phyloP scores from a whole-genome alignment of 2,113 vertebrate genomes.

The Conger conger region DNA sequence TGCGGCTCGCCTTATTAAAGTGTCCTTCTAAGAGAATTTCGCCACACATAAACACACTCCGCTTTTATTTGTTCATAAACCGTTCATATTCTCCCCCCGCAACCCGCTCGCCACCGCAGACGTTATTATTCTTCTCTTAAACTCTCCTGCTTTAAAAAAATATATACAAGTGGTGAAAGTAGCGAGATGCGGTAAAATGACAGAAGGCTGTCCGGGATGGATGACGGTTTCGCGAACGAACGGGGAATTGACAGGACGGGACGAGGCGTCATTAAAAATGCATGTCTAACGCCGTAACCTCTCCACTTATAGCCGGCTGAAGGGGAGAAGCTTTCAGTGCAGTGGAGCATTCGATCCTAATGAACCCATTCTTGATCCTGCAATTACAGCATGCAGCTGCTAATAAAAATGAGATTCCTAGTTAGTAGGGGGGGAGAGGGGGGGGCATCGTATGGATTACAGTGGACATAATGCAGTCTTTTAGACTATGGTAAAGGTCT shows the following conservation, averaged over 20 bases:
- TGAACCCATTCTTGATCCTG: neutral
- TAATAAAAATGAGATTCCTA: neutral
- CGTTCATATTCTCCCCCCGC: neutral
- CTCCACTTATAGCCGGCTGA: neutral
- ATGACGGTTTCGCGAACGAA: neutral
- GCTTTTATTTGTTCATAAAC: neutral
- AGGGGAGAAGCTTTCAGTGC: neutral
- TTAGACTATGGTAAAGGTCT: slow-evolving; percentile 26
- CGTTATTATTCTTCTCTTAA: neutral
- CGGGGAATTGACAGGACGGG: neutral
- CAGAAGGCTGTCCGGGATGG: neutral
- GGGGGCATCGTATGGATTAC: slow-evolving; percentile 5
- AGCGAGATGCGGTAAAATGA: neutral
- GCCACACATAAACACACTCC: neutral
- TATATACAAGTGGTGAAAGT: neutral
- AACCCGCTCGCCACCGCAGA: neutral
- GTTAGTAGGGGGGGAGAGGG: neutral
- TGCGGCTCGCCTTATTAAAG: neutral
- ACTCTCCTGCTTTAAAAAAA: neutral
- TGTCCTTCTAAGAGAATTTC: neutral
- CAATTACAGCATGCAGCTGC: neutral
- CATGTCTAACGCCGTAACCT: neutral
- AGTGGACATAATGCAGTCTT: slow-evolving; percentile 10
- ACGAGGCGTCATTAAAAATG: neutral
- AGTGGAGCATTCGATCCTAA: neutral